A percentile compares a stretch with the other conserved stretches of the same genome.
phyloP scores from a whole-genome alignment of 2,113 vertebrate species.

The Sander lucioperca region DNA sequence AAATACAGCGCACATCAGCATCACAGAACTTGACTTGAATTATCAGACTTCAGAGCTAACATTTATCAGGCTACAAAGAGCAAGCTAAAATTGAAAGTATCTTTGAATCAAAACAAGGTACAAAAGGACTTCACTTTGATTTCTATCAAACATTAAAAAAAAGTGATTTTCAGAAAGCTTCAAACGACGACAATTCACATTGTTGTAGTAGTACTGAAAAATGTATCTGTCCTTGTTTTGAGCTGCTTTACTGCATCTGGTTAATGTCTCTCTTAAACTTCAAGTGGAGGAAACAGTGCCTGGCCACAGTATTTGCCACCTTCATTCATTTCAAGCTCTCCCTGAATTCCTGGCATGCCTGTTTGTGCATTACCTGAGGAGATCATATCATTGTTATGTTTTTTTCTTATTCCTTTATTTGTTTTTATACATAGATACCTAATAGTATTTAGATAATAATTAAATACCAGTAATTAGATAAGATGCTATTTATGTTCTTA shows the following conservation, averaged over 20 bases:
- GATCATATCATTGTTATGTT: not conserved
- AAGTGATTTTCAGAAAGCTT: conserved; percentile 38
- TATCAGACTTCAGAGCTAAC: conserved; percentile 55
- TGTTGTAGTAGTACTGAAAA: not conserved
- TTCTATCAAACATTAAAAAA: conserved; percentile 44
- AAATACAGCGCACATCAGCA: conserved; percentile 29
- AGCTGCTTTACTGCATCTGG: conserved; percentile 6
- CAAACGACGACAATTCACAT: conserved; percentile 16
- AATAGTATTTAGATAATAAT: not conserved
- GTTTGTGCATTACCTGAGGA: not conserved
- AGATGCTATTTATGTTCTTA: conserved; percentile 12
- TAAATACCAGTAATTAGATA: not conserved
- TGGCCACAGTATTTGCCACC: not conserved
- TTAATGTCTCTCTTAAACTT: not conserved
- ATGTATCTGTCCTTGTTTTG: not conserved
- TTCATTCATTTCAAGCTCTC: not conserved
- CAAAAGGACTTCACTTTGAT: conserved; percentile 35
- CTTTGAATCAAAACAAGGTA: conserved; percentile 48
- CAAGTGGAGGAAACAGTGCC: not conserved
- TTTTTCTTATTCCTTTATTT: not conserved
- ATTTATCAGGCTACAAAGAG: conserved; percentile 56
- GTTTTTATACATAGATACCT: not conserved
- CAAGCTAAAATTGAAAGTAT: conserved; percentile 48
- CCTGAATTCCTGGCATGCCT: not conserved
- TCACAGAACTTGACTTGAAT: conserved; percentile 34